phyloP scores from a whole-genome alignment of 2,113 vertebrate species.

The Pachycephala philippinensis region DNA sequence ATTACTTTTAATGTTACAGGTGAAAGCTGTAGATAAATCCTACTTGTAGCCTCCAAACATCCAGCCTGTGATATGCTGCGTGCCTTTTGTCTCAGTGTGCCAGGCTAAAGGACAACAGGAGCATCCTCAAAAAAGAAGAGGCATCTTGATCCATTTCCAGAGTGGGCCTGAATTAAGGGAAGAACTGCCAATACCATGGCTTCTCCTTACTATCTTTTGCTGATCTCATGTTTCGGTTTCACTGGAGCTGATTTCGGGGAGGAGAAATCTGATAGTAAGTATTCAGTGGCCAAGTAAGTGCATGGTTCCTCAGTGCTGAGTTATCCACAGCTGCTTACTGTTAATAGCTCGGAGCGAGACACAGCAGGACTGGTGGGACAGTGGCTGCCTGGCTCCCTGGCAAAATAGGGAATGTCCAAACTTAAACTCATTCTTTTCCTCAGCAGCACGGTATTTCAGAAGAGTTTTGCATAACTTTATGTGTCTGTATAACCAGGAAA shows the following conservation, averaged over 20 bases:
- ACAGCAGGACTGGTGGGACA: neutral
- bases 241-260: neutral
- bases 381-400: neutral
- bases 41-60: neutral
- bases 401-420: neutral
- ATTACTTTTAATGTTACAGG: neutral
- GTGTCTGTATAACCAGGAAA: neutral
- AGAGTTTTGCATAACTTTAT: neutral
- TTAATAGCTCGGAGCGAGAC: neutral
- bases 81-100: neutral
- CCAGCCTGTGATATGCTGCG: neutral
- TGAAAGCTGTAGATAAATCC: neutral
- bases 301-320: neutral
- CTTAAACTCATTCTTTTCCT: neutral
- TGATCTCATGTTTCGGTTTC: neutral
- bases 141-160: neutral
- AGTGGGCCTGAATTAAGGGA: neutral
- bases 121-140: neutral
- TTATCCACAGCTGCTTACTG: slow-evolving; percentile 29
- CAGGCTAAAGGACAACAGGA: neutral
- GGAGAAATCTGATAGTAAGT: slow-evolving; percentile 28
- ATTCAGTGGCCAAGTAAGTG: neutral
- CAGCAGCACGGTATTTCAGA: neutral
- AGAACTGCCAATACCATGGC: neutral
- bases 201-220: neutral